Evolutionary conservation across 2,888 invertebrate genomes (phyloP), one percentile per base, ranked within the genome.

Genomic region (Matsumyia berberina): DNA sequence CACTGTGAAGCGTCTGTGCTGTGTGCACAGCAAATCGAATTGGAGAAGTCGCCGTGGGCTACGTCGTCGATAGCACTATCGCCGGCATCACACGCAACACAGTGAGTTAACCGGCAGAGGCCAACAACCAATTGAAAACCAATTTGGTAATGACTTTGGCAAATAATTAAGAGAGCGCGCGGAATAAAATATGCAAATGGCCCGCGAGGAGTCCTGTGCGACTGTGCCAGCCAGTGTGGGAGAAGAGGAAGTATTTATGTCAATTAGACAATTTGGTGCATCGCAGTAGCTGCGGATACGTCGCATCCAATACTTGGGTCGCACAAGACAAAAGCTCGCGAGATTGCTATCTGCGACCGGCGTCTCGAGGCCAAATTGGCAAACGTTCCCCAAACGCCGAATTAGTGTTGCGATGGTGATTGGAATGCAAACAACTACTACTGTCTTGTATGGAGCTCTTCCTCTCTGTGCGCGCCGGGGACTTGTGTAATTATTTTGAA

Each of bases 81-180:
- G 62, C 58, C 29, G 39, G 58, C 69, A 85, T 85, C 85, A 37
- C 80, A 85, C 80, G 85, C 85, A 85, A 74, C 53, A 62, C 49
- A 73, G 55, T 73, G 51, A 78, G 57, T 69, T 58, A 77, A 81
- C 77, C 77, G 77, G 9, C 60, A 69, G 24, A 24, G 39, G 55
- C 70, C 33, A 72, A 64, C 77, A 64, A 58, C 80, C 85, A 80
- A 85, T 85, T 85, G 85, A 76, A 85, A 85, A 80, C 85, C 85
- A 85, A 85, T 85, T 85, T 85, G 85, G 80, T 85, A 85, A 85
- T 85, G 85, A 80, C 85, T 85, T 80, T 85, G 85, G 85, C 69
- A 85, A 85, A 80, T 85, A 85, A 85, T 85, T 85, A 85, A 85
- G 85, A 74, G 85, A 53, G 80, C 74, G 72, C 69, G 12, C 2